Conservation (phyloP, 2,797 vertebrate genomes). For the Myotis planiceps region DNA sequence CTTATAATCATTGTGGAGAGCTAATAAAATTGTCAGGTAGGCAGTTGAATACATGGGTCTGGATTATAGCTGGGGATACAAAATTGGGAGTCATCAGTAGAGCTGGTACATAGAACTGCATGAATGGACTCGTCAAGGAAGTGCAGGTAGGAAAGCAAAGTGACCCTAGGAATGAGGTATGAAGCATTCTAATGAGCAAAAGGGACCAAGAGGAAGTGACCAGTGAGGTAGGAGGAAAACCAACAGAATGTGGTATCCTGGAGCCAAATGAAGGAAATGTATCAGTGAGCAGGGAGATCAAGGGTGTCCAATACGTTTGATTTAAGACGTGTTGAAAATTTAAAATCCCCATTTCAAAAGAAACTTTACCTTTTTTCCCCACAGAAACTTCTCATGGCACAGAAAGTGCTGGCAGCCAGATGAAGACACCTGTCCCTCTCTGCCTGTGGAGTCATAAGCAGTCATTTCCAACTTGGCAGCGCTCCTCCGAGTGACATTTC, state of each 20-base stretch:
- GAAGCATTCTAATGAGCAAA: not conserved
- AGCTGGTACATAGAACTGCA: not conserved
- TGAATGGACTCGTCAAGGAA: not conserved
- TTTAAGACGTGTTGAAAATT: not conserved
- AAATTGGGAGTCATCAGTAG: not conserved
- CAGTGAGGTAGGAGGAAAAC: not conserved
- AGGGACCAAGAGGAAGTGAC: not conserved
- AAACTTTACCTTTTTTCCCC: constrained; percentile 52
- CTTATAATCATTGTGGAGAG: not conserved
- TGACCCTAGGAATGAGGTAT: not conserved
- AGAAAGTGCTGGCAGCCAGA: constrained; percentile 78
- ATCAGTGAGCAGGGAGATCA: not conserved
- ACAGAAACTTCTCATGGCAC: constrained; percentile 63
- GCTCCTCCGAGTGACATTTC: constrained; percentile 62
- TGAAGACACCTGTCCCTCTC: constrained; percentile 78
- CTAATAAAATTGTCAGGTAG: not conserved
- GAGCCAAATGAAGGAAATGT: not conserved
- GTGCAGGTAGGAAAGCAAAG: not conserved
- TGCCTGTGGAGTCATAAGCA: constrained; percentile 72
- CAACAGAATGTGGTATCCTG: not conserved
- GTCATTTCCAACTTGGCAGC: constrained; percentile 67
- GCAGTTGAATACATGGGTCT: not conserved
- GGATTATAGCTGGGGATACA: not conserved
- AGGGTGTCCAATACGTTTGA: not conserved
- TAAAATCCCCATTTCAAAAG: constrained; percentile 34